Evolutionary conservation across 2,888 invertebrate species (phyloP).

Genomic region (Leptinotarsa peninsularis): DNA sequence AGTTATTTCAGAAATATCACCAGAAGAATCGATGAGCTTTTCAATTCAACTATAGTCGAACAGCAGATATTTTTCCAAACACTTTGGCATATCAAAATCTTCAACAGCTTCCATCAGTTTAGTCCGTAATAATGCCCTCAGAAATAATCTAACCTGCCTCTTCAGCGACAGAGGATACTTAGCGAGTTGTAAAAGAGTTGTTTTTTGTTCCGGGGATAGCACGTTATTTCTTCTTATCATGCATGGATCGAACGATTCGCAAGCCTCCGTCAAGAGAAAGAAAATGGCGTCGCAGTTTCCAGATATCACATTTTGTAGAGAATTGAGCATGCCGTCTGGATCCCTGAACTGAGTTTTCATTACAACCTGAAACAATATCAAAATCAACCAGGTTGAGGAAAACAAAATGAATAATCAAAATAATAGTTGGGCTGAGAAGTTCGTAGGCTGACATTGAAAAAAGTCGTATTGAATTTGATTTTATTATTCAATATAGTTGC

Average conservation of each 20-base stretch:
- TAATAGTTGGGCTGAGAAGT: no score
- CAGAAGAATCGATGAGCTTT: constrained; percentile 24
- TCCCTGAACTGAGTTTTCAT: constrained; percentile 88
- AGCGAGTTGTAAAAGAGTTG: constrained; percentile 74
- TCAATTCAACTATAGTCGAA: constrained; percentile 73
- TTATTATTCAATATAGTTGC: no score
- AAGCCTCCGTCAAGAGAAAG: constrained; percentile 77
- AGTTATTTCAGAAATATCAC: constrained; percentile 30
- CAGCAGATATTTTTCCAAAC: constrained; percentile 76
- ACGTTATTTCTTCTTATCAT: constrained; percentile 81
- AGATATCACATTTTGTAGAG: constrained; percentile 75
- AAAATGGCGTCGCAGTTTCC: constrained; percentile 75
- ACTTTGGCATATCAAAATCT: constrained; percentile 74
- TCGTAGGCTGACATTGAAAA: no score
- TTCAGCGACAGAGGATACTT: constrained; percentile 76
- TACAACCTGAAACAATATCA: constrained; percentile 70
- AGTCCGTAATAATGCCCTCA: constrained; percentile 68
- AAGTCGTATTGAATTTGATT: no score
- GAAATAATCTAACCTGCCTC: constrained; percentile 67
- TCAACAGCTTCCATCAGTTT: constrained; percentile 70
- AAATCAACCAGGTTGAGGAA: no score
- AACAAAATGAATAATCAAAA: no score
- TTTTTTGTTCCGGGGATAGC: constrained; percentile 75
- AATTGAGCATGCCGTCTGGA: constrained; percentile 85
- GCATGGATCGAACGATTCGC: constrained; percentile 82